These are phyloP conservation scores for Tolypeutes matacus DNA, from an alignment of 2,797 vertebrate genomes.

Conservation along the genomic window DNA sequence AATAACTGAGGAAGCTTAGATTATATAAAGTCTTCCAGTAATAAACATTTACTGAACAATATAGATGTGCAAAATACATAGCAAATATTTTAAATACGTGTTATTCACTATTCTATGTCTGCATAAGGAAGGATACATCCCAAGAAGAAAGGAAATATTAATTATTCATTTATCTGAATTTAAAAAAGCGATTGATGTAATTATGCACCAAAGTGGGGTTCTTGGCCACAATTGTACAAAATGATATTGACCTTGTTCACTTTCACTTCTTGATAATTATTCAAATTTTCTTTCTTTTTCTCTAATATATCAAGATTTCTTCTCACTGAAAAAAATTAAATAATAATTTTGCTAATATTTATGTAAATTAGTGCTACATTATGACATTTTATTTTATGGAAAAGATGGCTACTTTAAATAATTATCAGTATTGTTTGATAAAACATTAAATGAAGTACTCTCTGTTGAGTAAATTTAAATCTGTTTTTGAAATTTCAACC, in stretches of 20 bases:
- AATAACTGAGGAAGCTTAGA: background rate
- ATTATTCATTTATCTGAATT: background rate
- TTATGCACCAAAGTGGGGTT: background rate
- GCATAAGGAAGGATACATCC: background rate
- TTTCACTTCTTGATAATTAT: background rate
- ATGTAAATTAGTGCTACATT: background rate
- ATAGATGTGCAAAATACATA: background rate
- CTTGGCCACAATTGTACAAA: background rate
- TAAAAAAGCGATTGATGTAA: background rate
- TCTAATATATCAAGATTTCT: background rate
- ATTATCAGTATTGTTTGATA: background rate
- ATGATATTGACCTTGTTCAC: background rate
- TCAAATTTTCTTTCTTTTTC: background rate
- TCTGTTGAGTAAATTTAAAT: background rate
- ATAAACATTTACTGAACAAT: background rate
- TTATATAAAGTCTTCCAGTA: background rate
- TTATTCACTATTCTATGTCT: background rate
- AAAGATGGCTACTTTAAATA: slow-evolving; percentile 17
- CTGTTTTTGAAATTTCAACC: background rate
- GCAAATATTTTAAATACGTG: background rate
- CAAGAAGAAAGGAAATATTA: background rate
- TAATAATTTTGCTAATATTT: background rate
- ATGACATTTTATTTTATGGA: slow-evolving; percentile 11
- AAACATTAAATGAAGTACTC: background rate
- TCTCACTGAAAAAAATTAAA: background rate